These are phyloP conservation scores for Ophraella communa DNA, from an alignment of 2,888 invertebrate species.

Conservation along the genomic window DNA sequence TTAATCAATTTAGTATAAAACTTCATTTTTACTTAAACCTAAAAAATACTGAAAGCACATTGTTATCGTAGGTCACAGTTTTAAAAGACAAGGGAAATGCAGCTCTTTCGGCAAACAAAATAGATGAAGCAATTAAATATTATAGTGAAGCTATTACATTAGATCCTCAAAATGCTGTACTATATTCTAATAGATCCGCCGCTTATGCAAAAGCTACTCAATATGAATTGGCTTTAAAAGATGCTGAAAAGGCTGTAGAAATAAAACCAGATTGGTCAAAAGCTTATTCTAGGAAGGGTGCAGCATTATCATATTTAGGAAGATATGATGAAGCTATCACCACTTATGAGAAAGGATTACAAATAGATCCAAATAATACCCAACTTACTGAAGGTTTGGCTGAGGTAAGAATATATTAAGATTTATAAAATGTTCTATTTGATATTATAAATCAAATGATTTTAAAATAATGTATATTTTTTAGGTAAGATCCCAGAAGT, in stretches of 20 bases:
- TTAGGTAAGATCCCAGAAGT: conserved; percentile 43
- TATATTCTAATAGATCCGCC: conserved; percentile 91
- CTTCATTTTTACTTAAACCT: conserved; percentile 2
- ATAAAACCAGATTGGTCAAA: conserved; percentile 88
- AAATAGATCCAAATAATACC: conserved; percentile 74
- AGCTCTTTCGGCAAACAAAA: conserved; percentile 78
- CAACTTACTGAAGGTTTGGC: conserved; percentile 72
- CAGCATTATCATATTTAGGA: conserved; percentile 80
- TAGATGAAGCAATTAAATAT: conserved; percentile 77
- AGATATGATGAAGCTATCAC: conserved; percentile 76
- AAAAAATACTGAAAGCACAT: conserved; percentile 29
- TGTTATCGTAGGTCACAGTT: conserved; percentile 69
- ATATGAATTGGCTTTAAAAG: conserved; percentile 77
- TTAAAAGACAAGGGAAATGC: conserved; percentile 89
- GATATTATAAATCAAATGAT: background rate
- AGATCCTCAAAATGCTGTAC: conserved; percentile 83
- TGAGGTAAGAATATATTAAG: conserved; percentile 61
- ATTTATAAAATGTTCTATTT: no score
- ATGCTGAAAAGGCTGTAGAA: conserved; percentile 83
- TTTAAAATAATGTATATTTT: background rate
- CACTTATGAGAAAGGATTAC: conserved; percentile 77
- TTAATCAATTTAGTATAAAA: background rate
- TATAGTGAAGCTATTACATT: conserved; percentile 84
- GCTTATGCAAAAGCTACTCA: conserved; percentile 84
- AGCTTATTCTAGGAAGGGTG: conserved; percentile 88